These are phyloP conservation scores for Epicampocera succincta DNA, from an alignment of 2,888 invertebrate genomes.

Conservation along the genomic window DNA sequence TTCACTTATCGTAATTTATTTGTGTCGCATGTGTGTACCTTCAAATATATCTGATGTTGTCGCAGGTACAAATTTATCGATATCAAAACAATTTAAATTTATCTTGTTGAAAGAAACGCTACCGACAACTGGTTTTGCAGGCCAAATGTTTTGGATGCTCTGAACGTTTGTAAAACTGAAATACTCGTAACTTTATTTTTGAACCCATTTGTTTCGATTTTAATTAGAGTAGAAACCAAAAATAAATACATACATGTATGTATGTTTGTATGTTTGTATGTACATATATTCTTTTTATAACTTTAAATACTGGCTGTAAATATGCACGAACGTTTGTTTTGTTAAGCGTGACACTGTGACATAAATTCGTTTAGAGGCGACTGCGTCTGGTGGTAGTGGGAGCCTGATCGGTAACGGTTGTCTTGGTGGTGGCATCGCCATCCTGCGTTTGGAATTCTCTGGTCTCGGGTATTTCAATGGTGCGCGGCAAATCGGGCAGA, in stretches of 20 bases:
- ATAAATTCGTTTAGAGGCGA: slow-evolving; percentile 11
- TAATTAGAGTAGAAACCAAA: slow-evolving; percentile 18
- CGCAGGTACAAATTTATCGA: not conserved
- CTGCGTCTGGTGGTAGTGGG: slow-evolving; percentile 22
- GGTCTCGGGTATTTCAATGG: slow-evolving; percentile 75
- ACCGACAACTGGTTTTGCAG: slow-evolving; percentile 18
- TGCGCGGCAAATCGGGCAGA: slow-evolving; percentile 78
- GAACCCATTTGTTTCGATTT: slow-evolving; percentile 18
- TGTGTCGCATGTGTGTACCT: too few species aligned
- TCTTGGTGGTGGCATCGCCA: slow-evolving; percentile 23
- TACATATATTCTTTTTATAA: slow-evolving; percentile 22
- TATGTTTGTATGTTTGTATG: too few species aligned
- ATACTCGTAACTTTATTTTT: slow-evolving; percentile 47
- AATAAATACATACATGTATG: slow-evolving; percentile 29
- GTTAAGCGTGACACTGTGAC: not conserved
- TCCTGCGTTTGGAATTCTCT: slow-evolving; percentile 26
- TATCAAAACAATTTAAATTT: slow-evolving; percentile 21
- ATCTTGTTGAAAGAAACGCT: not conserved
- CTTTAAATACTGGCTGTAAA: slow-evolving; percentile 47
- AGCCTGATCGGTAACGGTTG: not conserved
- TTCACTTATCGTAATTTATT: too few species aligned
- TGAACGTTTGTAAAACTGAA: slow-evolving; percentile 6
- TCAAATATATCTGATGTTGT: not conserved
- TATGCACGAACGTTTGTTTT: not conserved
- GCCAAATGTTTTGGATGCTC: not conserved